Evolutionary conservation across 1,140 invertebrate species (phyloP), one percentile per base, ranked within the genome.

Genomic region (Penaeus vannamei): DNA sequence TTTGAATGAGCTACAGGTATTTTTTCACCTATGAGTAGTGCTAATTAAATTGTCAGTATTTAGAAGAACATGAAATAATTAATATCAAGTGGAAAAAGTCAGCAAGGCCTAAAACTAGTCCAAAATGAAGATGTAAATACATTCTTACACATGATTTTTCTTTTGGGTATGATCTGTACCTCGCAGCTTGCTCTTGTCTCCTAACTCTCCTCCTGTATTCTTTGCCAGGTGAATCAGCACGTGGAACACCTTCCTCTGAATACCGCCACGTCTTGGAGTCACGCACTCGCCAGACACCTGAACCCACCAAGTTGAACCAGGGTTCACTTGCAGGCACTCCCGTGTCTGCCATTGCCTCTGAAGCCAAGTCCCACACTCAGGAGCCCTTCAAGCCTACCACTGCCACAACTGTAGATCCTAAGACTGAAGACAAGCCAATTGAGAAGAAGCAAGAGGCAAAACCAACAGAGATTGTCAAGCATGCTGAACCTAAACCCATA

Each of bases 161-260:
- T 53, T 53, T 53, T 53, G 53, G 53, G 53, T 53, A 53, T 53
- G 53, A 53, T 53, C 53, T 53, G 46, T 53, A 53, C 8, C 53
- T 53, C 53, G 14, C 53, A 53, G 53, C 53, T 53, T 12, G 17
- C 53, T 53, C 53, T 10, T 17, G 53, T 53, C 53, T 53, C 53
- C 53, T 53, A 53, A 53, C 53, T 14, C 14, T 53, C 17, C 53
- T 53, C 53, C 10, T 53, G 53, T 53, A 12, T 85, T 85, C 77
- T 86, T 90, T 81, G 84, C 19, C 89, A 91, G 91, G 91, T 86
- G 91, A 91, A 84, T 87, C 91, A 53, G 89, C 91, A 22, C 83
- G 91, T 82, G 89, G 89, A 76, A 91, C 91, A 29, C 91, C 91
- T 84, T 91, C 91, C 19, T 91, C 91, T 2, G 91, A 91, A 69